Evolutionary conservation across 2,888 invertebrate genomes (phyloP).

Genomic region (Cataglyphis altisquamis): DNA sequence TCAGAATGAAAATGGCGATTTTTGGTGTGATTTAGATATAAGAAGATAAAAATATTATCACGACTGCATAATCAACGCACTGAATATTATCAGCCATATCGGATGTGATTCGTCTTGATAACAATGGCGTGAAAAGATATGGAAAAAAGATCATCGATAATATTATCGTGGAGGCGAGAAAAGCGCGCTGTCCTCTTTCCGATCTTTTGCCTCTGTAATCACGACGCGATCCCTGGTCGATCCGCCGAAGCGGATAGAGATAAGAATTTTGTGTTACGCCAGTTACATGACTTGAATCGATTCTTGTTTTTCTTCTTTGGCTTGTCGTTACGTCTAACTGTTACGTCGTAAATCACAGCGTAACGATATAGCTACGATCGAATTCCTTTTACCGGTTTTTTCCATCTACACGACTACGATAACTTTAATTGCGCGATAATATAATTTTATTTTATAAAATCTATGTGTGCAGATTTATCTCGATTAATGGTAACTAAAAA

Average conservation of each 20-base stretch:
- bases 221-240: constrained; percentile 66
- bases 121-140: neutral
- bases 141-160: constrained; percentile 42
- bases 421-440: neutral
- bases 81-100: constrained; percentile 4
- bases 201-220: constrained; percentile 49
- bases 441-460: neutral
- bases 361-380: constrained; percentile 34
- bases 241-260: constrained; percentile 71
- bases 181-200: constrained; percentile 7
- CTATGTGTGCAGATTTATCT: neutral
- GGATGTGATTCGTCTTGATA: constrained; percentile 23
- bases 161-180: constrained; percentile 28
- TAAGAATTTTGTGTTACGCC: constrained; percentile 67
- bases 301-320: constrained; percentile 61
- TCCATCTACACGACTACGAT: neutral
- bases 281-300: constrained; percentile 58
- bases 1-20: constrained; percentile 11
- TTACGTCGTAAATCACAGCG: constrained; percentile 65
- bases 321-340: constrained; percentile 20
- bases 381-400: neutral
- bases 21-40: neutral
- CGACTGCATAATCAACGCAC: constrained; percentile 10
- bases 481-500: neutral
- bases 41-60: constrained; percentile 40